Base-by-base conservation (phyloP, 2,888 invertebrate species). In the Euproctis similis region DNA sequence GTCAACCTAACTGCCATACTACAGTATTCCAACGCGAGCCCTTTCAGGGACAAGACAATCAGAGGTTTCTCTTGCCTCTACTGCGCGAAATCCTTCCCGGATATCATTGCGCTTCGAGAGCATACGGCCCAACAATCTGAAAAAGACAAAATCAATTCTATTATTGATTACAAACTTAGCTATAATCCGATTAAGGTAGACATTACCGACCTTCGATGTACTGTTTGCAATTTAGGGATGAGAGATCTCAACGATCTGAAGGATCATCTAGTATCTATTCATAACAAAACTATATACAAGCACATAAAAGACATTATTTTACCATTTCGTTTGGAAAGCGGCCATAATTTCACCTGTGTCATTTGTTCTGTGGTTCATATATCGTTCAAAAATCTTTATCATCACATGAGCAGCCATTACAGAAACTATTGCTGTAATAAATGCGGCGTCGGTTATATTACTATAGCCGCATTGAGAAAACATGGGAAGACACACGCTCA, bases 151-250 rank as follows among this genome's bases (percentile, higher is more conserved):
- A 60, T 82, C 4, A 80, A 84, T 59, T 51, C 70, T 0, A 81
- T 84, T 39, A 76, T 81, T 12, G 84, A 84, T 27, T 84, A 82
- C 40, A 84, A 84, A 59, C 60, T 84, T 2, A 82, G 84, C 30
- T 84, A 82, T 38, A 81, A 82, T 31, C 84, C 84, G 0, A 82
- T 84, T 19, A 84, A 84, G 59, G 42, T 84, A 0, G 84, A 84
- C 36, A 78, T 84, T 1, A 84, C 84, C 0, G 42, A 81, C 30
- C 51, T 84, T 0, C 39, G 55, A 1, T 84, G 84, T 51, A 73
- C 53, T 1, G 58, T 78, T 0, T 84, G 84, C 52, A 39, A 60
- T 24, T 39, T 62, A 5, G 41, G 38, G n/a, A 68, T 84, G 72
- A 64, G 53, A 12, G 80, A 81, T 30, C 58, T 84, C 9, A 66